These are phyloP conservation scores for Apoda limacodes DNA, from an alignment of 2,888 invertebrate species.

Conservation along the genomic window DNA sequence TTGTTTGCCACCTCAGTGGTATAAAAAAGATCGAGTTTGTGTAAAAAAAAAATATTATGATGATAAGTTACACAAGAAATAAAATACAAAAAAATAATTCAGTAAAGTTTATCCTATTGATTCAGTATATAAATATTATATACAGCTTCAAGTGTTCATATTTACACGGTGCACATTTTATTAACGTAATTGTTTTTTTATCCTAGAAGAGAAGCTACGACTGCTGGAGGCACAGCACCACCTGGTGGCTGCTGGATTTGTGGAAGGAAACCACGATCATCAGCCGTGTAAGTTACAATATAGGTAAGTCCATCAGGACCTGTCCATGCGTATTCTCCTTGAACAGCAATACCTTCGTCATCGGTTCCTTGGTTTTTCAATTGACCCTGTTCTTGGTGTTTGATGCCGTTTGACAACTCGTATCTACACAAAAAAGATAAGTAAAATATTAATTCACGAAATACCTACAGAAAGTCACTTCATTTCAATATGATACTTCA, in stretches of 20 bases:
- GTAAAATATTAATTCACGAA: no score
- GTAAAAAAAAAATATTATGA: no score
- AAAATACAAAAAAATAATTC: slow-evolving; percentile 8
- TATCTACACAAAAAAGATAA: slow-evolving; percentile 55
- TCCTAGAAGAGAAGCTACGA: slow-evolving; percentile 47
- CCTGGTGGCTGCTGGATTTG: slow-evolving; percentile 53
- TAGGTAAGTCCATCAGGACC: slow-evolving; percentile 70
- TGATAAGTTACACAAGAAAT: no score
- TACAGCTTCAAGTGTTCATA: slow-evolving; percentile 32
- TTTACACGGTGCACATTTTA: slow-evolving; percentile 18
- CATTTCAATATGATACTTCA: no score
- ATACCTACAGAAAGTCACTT: no score
- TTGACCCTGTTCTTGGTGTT: slow-evolving; percentile 66
- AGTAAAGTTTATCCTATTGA: slow-evolving; percentile 24
- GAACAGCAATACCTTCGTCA: slow-evolving; percentile 66
- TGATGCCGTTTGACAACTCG: slow-evolving; percentile 69
- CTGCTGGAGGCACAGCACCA: slow-evolving; percentile 42
- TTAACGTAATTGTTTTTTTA: slow-evolving; percentile 22
- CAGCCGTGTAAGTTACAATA: slow-evolving; percentile 70
- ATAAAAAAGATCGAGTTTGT: no score
- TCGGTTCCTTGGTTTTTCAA: slow-evolving; percentile 69
- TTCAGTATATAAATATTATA: slow-evolving; percentile 61
- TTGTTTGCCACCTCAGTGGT: no score
- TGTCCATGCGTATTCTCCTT: slow-evolving; percentile 67
- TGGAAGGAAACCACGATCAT: slow-evolving; percentile 63